Percentiles rank a stretch among this genome's conserved stretches.
phyloP scores from a whole-genome alignment of 2,888 invertebrate genomes.

The Caradrina kadenii region DNA sequence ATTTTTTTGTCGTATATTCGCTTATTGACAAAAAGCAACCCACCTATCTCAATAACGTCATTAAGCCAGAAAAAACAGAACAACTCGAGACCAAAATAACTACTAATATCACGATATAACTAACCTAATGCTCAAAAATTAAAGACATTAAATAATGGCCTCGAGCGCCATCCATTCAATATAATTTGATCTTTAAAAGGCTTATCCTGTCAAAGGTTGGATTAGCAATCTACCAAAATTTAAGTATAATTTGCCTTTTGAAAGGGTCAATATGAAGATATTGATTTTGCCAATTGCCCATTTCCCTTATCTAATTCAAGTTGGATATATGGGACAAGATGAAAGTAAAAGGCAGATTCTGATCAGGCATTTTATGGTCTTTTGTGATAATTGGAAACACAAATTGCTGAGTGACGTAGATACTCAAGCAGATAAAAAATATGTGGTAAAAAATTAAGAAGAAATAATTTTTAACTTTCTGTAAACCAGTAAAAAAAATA shows the following conservation, averaged over 20 bases:
- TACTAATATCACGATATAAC: constrained; percentile 39
- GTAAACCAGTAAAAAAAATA: neutral
- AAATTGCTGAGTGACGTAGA: neutral
- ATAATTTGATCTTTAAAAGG: constrained; percentile 55
- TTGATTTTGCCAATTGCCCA: constrained; percentile 13
- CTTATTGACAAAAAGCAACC: constrained; percentile 29
- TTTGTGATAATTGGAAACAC: neutral
- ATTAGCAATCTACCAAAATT: constrained; percentile 41
- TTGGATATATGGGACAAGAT: neutral
- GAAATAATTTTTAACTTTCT: neutral
- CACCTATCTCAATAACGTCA: constrained; percentile 20
- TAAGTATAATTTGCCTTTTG: constrained; percentile 40
- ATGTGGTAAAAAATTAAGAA: neutral
- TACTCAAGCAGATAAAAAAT: neutral
- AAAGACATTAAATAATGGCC: constrained; percentile 44
- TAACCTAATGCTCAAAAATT: constrained; percentile 25
- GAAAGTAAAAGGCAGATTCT: neutral
- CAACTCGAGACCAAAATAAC: neutral
- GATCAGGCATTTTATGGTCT: neutral
- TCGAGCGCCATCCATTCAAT: constrained; percentile 57
- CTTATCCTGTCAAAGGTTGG: constrained; percentile 54
- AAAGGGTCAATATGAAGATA: constrained; percentile 20
- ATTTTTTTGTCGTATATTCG: constrained; percentile 29
- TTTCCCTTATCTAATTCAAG: constrained; percentile 7
- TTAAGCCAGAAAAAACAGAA: constrained; percentile 10